These are phyloP conservation scores for Scelioninae gen. 2 DNA, from an alignment of 2,888 invertebrate species.

Conservation along the genomic window DNA sequence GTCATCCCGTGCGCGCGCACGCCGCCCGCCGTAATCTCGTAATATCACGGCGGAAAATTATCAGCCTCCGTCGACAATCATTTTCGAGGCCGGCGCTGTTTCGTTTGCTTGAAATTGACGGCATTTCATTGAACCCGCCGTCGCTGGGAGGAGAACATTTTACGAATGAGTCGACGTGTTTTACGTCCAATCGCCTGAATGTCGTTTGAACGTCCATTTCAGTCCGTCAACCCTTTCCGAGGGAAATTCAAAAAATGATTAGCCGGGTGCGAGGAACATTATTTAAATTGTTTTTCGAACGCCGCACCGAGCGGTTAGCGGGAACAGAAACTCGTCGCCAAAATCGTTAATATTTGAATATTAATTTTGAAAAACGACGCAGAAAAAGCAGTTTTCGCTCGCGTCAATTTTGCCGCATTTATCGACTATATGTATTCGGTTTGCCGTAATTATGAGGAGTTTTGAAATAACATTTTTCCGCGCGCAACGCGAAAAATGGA, in stretches of 20 bases:
- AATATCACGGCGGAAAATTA: constrained; percentile 40
- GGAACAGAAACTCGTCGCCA: constrained; percentile 22
- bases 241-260: constrained; percentile 1
- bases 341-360: constrained; percentile 50
- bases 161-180: too few species aligned
- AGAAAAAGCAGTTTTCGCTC: constrained; percentile 38
- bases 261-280: constrained; percentile 9
- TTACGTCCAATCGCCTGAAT: too few species aligned
- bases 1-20: constrained; percentile 27
- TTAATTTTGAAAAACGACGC: constrained; percentile 42
- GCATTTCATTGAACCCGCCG: neutral
- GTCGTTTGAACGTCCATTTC: too few species aligned
- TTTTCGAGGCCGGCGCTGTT: neutral
- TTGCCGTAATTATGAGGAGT: constrained; percentile 46
- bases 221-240: too few species aligned
- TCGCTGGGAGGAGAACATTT: too few species aligned
- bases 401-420: constrained; percentile 38
- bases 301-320: constrained; percentile 12
- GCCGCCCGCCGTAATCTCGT: constrained; percentile 49
- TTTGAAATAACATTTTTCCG: constrained; percentile 50
- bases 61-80: constrained; percentile 9
- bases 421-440: constrained; percentile 51
- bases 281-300: constrained; percentile 28
- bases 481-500: constrained; percentile 33
- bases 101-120: too few species aligned